These are phyloP conservation scores for Amblyopsis hoosieri DNA, from an alignment of 2,797 vertebrate genomes.

Conservation along the genomic window DNA sequence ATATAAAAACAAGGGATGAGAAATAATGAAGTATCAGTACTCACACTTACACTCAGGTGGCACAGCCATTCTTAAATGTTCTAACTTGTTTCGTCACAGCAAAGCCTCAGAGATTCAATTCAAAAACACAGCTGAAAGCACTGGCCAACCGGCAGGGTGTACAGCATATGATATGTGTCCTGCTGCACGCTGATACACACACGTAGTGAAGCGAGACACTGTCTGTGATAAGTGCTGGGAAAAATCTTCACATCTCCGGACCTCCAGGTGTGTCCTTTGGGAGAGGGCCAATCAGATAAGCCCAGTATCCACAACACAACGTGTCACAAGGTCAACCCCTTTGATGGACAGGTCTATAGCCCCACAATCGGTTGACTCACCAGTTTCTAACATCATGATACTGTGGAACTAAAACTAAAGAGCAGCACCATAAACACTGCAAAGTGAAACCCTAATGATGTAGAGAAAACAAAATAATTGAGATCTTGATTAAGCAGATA, in stretches of 20 bases:
- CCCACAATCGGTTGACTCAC: constrained; percentile 38
- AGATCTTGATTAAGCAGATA: too few species aligned
- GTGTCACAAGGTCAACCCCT: constrained; percentile 45
- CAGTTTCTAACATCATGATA: constrained; percentile 42
- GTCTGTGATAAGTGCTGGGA: constrained; percentile 24
- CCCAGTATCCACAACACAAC: constrained; percentile 35
- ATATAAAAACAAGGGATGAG: neutral
- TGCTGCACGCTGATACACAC: constrained; percentile 23
- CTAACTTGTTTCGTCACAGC: constrained; percentile 3
- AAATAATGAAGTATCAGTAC: constrained; percentile 31
- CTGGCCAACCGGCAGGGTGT: constrained; percentile 3
- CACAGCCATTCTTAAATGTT: constrained; percentile 55
- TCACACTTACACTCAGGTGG: constrained; percentile 52
- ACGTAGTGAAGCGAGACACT: constrained; percentile 39
- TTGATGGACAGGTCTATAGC: constrained; percentile 1
- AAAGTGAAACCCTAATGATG: neutral
- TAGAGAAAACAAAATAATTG: too few species aligned
- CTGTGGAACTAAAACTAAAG: neutral
- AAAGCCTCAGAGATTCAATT: neutral
- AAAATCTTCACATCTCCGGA: constrained; percentile 32
- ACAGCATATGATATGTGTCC: neutral
- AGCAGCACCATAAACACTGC: neutral
- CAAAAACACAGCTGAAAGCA: constrained; percentile 1
- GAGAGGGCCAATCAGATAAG: constrained; percentile 53
- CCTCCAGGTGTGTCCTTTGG: constrained; percentile 55